Percentiles rank a stretch among this genome's conserved stretches.
Evolutionary conservation across 2,888 invertebrate genomes (phyloP).

Genomic region (Stramonita haemastoma): DNA sequence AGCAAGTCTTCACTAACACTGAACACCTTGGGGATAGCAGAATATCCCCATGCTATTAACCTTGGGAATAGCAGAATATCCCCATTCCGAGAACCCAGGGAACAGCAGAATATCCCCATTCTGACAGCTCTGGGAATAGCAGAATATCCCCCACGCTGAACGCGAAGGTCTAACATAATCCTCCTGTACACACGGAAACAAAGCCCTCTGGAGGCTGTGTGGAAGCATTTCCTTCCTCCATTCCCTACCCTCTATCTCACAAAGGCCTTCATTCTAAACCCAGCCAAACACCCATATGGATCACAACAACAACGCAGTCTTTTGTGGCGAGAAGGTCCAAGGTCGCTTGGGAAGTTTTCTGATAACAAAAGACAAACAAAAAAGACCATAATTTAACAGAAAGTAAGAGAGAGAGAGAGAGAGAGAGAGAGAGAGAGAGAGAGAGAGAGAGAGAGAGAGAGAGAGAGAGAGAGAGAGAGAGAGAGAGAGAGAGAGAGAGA

Average conservation of each 20-base stretch:
- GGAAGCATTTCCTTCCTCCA: not conserved
- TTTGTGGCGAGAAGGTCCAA: not conserved
- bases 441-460: not conserved
- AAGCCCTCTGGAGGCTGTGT: no score
- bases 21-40: no score
- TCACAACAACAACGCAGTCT: not conserved
- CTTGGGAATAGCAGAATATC: no score
- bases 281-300: not conserved
- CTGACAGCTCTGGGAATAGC: no score
- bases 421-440: not conserved
- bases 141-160: no score
- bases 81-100: no score
- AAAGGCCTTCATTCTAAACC: not conserved
- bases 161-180: no score
- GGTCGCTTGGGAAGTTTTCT: not conserved
- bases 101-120: no score
- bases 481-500: not conserved
- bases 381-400: not conserved
- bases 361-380: not conserved
- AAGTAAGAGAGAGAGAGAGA: not conserved
- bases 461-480: not conserved
- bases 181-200: no score
- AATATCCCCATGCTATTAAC: no score
- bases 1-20: no score
- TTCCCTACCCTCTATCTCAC: not conserved